Evolutionary conservation across 1,140 invertebrate species (phyloP).

Genomic region (Drosophila biarmipes): DNA sequence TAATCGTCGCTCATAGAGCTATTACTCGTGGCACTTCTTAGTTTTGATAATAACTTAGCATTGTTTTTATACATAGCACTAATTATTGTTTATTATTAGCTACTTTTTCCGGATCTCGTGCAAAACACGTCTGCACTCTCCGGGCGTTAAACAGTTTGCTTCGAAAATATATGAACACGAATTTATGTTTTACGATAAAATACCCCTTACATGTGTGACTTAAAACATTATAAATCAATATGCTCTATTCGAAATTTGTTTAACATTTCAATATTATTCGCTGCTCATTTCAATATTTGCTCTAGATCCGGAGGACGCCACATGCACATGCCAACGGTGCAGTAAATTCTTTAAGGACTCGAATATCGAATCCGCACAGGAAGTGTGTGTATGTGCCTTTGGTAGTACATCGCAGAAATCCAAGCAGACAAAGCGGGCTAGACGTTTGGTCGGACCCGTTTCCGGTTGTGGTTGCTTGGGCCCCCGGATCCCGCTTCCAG

Average conservation of each 20-base stretch:
- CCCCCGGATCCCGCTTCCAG: constrained; percentile 22
- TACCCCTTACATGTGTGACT: too few species aligned
- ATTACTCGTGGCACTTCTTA: too few species aligned
- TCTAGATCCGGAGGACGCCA: neutral
- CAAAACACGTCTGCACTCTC: too few species aligned
- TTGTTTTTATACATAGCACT: too few species aligned
- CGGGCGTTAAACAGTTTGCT: too few species aligned
- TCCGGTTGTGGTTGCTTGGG: constrained; percentile 65
- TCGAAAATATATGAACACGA: too few species aligned
- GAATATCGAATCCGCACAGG: constrained; percentile 26
- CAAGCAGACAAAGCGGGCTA: constrained; percentile 45
- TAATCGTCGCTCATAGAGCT: too few species aligned
- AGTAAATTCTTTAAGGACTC: constrained; percentile 47
- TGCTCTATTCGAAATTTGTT: neutral
- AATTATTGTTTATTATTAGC: too few species aligned
- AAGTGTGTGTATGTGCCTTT: constrained; percentile 10
- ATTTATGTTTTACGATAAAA: too few species aligned
- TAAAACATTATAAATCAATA: too few species aligned
- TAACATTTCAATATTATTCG: constrained; percentile 3
- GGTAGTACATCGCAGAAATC: constrained; percentile 18
- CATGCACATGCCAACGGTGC: constrained; percentile 18
- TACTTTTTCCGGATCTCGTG: too few species aligned
- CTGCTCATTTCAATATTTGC: constrained; percentile 30
- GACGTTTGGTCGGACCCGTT: constrained; percentile 47
- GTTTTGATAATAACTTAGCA: too few species aligned